Evolutionary conservation across 2,113 vertebrate species (phyloP).

Genomic region (Nematolebias whitei): DNA sequence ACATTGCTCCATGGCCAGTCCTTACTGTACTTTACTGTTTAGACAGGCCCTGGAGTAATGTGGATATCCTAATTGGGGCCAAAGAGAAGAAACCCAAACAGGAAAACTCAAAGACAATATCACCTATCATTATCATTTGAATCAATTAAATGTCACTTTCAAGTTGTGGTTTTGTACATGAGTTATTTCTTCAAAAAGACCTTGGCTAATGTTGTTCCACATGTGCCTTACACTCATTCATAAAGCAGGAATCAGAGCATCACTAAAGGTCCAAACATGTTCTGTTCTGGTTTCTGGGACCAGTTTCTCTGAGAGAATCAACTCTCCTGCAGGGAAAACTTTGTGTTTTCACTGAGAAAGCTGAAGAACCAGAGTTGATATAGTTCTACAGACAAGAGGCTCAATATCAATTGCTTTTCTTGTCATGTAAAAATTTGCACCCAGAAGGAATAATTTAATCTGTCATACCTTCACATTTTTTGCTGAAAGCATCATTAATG

Average conservation of each 20-base stretch:
- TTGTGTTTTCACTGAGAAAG: neutral
- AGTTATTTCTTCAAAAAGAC: too few species aligned
- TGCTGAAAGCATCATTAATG: too few species aligned
- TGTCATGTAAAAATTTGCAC: neutral
- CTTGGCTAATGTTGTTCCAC: neutral
- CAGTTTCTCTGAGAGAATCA: neutral
- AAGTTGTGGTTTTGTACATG: too few species aligned
- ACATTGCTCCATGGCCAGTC: too few species aligned
- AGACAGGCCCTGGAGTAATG: too few species aligned
- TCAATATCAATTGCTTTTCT: neutral
- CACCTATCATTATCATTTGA: too few species aligned
- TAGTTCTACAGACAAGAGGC: neutral
- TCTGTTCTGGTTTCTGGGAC: neutral
- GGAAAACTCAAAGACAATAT: too few species aligned
- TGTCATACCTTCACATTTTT: neutral
- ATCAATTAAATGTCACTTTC: too few species aligned
- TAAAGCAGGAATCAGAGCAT: neutral
- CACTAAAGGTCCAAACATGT: neutral
- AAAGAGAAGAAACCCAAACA: too few species aligned
- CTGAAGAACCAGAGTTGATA: neutral
- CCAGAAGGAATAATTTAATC: too few species aligned
- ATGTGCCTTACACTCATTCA: neutral
- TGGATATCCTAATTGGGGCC: too few species aligned
- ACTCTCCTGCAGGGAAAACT: neutral
- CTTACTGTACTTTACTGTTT: too few species aligned